These are phyloP conservation scores for Drosophila orosa DNA, from an alignment of 1,140 invertebrate species.

Conservation along the genomic window DNA sequence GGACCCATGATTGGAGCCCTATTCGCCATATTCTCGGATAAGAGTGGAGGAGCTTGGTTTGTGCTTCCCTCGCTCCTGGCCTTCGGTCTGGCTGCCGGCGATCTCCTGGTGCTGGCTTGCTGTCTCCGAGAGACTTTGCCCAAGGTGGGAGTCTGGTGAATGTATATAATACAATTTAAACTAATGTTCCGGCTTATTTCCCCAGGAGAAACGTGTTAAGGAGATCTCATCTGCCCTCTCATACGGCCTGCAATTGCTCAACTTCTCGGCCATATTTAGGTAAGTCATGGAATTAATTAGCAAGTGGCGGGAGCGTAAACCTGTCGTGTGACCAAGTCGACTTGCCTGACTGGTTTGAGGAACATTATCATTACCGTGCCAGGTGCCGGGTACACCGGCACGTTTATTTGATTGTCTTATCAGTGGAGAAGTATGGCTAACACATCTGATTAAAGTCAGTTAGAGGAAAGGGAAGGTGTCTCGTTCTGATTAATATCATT, in stretches of 20 bases:
- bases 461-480: conserved; percentile 2
- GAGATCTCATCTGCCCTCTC: conserved; percentile 86
- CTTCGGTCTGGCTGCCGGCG: conserved; percentile 90
- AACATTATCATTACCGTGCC: conserved; percentile 55
- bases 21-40: conserved; percentile 91
- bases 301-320: conserved; percentile 5
- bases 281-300: conserved; percentile 63
- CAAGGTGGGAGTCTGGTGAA: conserved; percentile 77
- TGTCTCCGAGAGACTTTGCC: conserved; percentile 95
- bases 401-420: conserved; percentile 53
- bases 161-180: not conserved
- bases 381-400: conserved; percentile 18
- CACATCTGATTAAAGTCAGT: conserved; percentile 23
- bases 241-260: conserved; percentile 88
- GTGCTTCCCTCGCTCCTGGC: conserved; percentile 94
- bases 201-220: conserved; percentile 85
- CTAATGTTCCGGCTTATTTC: conserved; percentile 71
- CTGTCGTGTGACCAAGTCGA: conserved; percentile 31
- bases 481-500: too few species aligned
- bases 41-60: conserved; percentile 90
- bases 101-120: conserved; percentile 91
- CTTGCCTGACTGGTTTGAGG: conserved; percentile 43
- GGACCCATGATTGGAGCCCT: conserved; percentile 97
- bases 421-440: conserved; percentile 17
- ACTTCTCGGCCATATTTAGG: conserved; percentile 85